Evolutionary conservation across 2,797 vertebrate genomes (phyloP).

Genomic region (Hybognathus amarus): DNA sequence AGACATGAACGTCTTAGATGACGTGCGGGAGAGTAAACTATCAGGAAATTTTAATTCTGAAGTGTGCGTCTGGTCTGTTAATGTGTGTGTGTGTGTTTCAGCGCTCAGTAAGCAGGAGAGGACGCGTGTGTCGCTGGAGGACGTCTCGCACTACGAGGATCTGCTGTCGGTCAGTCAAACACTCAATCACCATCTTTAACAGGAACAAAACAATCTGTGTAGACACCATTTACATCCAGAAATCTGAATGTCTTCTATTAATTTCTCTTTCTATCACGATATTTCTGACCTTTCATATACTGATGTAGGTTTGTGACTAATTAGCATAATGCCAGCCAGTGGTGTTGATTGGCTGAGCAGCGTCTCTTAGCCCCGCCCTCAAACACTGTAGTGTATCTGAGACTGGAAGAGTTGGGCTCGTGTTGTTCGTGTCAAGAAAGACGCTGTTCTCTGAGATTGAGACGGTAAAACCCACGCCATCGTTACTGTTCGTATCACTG

Average conservation of each 20-base stretch:
- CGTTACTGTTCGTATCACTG: background rate
- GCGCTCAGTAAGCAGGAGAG: slow-evolving; percentile 80
- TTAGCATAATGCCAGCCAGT: background rate
- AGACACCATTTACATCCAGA: background rate
- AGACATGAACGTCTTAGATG: no score
- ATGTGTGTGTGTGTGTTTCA: slow-evolving; percentile 64
- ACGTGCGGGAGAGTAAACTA: no score
- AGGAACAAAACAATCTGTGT: background rate
- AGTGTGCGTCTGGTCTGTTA: background rate
- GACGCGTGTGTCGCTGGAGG: slow-evolving; percentile 83
- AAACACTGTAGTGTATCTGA: background rate
- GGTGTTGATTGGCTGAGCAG: background rate
- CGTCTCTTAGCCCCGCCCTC: background rate
- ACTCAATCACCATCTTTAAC: background rate
- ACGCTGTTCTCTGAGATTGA: no score
- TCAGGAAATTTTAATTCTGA: no score
- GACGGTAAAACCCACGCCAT: background rate
- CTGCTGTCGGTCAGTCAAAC: slow-evolving; percentile 83
- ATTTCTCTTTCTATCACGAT: background rate
- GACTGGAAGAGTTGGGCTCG: background rate
- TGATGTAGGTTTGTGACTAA: background rate
- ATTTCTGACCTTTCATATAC: background rate
- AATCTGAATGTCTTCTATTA: background rate
- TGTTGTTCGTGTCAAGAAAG: background rate
- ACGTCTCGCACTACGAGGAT: slow-evolving; percentile 81